Evolutionary conservation across 2,113 vertebrate genomes (phyloP), one percentile per base, ranked within the genome.

Genomic region (Myrmecophaga tridactyla): DNA sequence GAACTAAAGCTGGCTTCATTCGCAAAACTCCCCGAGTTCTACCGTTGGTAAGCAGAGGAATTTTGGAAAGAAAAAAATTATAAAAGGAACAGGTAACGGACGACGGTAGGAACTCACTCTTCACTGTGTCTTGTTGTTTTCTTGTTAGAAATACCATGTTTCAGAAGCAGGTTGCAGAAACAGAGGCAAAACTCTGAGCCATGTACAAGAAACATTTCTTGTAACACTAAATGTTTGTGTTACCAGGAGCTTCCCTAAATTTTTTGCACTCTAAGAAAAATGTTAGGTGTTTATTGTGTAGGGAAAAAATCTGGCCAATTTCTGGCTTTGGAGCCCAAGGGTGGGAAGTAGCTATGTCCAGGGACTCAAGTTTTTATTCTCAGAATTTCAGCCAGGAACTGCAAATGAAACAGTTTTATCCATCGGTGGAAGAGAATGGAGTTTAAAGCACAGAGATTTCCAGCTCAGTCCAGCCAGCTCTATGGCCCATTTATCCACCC

Each of bases 91-190:
- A 77, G 31, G 43, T 46, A 75, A 69, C 36, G 1, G 2, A 25
- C 85, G 67, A 46, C 41, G 36, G 29, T 92, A 36, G 48, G 63
- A 90, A 93, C 25, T 95, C 60, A 48, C 4, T n/a, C 14, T 53
- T 85, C n/a, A 58, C 29, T n/a, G 2, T 63, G 31, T 39, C 17
- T 78, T 94, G 18, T 60, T 80, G 31, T 10, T 27, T 76, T 86
- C 29, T 41, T 87, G 56, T 87, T 27, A 73, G 91, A 96, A 94
- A 94, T 36, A 78, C 25, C 36, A 18, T 7, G n/a, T 62, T 67
- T 78, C 75, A 53, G 82, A 89, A 92, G 73, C 14, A 15, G 23
- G 23, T 69, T 94, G 81, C 78, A 80, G 89, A 93, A 90, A 29
- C 62, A 86, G 63, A 65, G 41, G 56, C 25, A 60, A 58, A 62